Conservation (phyloP, 2,888 invertebrate species). For the Keiferia lycopersicella region DNA sequence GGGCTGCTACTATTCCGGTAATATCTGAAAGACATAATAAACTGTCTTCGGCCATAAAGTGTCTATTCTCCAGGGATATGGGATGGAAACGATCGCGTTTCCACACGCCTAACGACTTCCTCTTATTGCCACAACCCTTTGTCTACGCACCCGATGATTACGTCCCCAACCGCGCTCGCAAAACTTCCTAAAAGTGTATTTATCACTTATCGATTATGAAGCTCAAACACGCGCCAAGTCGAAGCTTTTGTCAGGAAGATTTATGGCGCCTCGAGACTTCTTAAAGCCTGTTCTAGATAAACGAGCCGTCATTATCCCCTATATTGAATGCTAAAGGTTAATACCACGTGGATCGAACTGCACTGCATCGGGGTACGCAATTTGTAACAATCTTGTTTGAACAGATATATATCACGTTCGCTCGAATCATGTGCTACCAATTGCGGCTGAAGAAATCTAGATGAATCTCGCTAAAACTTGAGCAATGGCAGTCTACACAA, state of each 20-base stretch:
- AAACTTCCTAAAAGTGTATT: slow-evolving; percentile 25
- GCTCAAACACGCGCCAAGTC: slow-evolving; percentile 26
- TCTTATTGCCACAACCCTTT: slow-evolving; percentile 26
- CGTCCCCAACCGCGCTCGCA: slow-evolving; percentile 26
- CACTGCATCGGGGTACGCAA: slow-evolving; percentile 7
- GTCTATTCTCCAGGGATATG: slow-evolving; percentile 33
- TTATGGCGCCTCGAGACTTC: slow-evolving; percentile 26
- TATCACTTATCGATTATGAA: slow-evolving; percentile 30
- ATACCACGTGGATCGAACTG: slow-evolving; percentile 10
- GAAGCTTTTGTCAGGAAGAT: slow-evolving; percentile 28
- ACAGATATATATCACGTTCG: neutral
- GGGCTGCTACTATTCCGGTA: slow-evolving; percentile 13
- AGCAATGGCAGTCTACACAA: neutral
- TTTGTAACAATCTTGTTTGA: slow-evolving; percentile 1
- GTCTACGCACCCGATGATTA: slow-evolving; percentile 24
- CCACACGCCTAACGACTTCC: slow-evolving; percentile 29
- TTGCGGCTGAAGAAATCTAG: slow-evolving; percentile 5
- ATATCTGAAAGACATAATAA: slow-evolving; percentile 23
- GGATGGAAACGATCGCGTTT: slow-evolving; percentile 37
- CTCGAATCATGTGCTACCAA: slow-evolving; percentile 3
- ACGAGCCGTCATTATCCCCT: slow-evolving; percentile 20
- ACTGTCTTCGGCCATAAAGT: slow-evolving; percentile 13
- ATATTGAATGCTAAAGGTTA: slow-evolving; percentile 23
- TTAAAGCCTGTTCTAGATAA: neutral
- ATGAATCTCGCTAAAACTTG: neutral